These are phyloP conservation scores for Platyscapa corneri DNA, from an alignment of 1,140 invertebrate genomes.

Conservation along the genomic window DNA sequence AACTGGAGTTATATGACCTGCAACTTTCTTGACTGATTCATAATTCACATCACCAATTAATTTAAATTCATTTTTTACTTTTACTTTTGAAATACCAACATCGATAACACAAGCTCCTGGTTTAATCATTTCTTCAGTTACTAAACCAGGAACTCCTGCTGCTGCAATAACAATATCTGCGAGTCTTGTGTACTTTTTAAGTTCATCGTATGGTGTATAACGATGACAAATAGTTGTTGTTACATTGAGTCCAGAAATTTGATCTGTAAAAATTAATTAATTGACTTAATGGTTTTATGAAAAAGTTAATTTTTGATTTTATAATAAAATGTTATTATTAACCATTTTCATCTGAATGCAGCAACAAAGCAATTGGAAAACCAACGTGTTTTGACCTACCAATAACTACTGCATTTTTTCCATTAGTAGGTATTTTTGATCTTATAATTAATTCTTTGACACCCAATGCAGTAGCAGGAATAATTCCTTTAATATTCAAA, in stretches of 20 bases:
- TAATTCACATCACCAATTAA: slow-evolving; percentile 94
- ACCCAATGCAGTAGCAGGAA: slow-evolving; percentile 90
- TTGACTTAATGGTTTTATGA: slow-evolving; percentile 32
- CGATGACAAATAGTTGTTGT: slow-evolving; percentile 92
- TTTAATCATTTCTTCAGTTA: slow-evolving; percentile 90
- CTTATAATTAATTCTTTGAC: slow-evolving; percentile 87
- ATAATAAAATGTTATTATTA: slow-evolving; percentile 55
- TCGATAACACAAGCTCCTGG: slow-evolving; percentile 91
- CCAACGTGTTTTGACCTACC: slow-evolving; percentile 94
- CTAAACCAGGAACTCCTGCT: slow-evolving; percentile 85
- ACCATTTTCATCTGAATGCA: slow-evolving; percentile 84
- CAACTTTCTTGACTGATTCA: slow-evolving; percentile 83
- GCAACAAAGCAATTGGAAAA: slow-evolving; percentile 86
- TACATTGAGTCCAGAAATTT: slow-evolving; percentile 82
- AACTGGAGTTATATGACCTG: slow-evolving; percentile 88
- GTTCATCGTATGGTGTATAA: slow-evolving; percentile 85
- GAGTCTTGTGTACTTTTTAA: slow-evolving; percentile 79
- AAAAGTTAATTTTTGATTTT: slow-evolving; percentile 21
- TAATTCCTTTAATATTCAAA: slow-evolving; percentile 83
- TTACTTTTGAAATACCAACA: slow-evolving; percentile 87
- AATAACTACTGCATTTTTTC: slow-evolving; percentile 90
- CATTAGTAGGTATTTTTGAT: slow-evolving; percentile 83
- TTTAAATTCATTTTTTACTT: slow-evolving; percentile 79
- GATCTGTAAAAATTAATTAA: slow-evolving; percentile 65
- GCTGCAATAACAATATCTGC: slow-evolving; percentile 91